Conservation (phyloP, 2,113 vertebrate genomes). For the Grammomys surdaster region DNA sequence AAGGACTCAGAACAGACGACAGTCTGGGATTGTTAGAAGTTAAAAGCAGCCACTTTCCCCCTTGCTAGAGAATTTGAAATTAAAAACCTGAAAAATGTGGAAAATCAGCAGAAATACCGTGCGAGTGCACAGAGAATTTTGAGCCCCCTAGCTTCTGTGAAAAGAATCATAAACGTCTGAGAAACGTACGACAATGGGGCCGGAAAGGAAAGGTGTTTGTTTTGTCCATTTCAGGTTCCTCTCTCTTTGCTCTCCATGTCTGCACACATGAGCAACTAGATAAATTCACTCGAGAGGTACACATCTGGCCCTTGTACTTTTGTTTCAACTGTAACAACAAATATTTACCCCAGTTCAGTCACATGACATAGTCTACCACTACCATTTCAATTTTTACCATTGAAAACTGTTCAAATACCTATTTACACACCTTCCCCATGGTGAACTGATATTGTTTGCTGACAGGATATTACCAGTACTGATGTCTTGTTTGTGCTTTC, state of each 20-base stretch:
- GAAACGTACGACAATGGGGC: background rate
- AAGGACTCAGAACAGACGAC: background rate
- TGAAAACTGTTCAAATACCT: background rate
- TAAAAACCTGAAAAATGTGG: background rate
- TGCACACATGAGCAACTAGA: background rate
- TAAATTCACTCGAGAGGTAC: background rate
- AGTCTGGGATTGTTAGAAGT: background rate
- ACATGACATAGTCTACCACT: background rate
- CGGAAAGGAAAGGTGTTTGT: background rate
- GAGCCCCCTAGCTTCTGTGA: background rate
- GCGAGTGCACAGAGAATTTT: background rate
- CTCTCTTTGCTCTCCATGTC: background rate
- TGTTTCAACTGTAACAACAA: background rate
- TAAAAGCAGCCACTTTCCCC: background rate
- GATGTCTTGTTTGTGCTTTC: background rate
- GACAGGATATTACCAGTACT: background rate
- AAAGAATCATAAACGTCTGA: background rate
- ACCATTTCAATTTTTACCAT: background rate
- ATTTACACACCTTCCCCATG: background rate
- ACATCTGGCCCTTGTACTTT: background rate
- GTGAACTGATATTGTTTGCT: background rate
- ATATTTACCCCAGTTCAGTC: background rate
- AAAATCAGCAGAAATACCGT: background rate
- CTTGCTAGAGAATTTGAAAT: background rate
- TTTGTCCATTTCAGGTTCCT: background rate